Percentiles rank a stretch among this genome's conserved stretches.
These are phyloP conservation scores for Meloidogyne exigua DNA, from an alignment of 1,140 invertebrate genomes.

Conservation along the genomic window DNA sequence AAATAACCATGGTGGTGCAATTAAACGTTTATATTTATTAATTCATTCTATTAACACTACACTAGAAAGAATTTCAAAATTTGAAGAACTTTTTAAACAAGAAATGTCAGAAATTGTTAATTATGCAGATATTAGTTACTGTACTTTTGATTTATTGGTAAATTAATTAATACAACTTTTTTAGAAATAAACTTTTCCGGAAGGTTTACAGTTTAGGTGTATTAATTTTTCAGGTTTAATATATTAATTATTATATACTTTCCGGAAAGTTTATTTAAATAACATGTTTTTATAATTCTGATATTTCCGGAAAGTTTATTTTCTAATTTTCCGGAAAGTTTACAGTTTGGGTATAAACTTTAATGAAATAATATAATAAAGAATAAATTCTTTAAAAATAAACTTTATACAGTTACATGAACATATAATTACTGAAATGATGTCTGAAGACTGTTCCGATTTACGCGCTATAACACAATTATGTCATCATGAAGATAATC, in stretches of 20 bases:
- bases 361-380: too few species aligned
- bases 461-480: constrained; percentile 43
- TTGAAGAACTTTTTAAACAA: constrained; percentile 53
- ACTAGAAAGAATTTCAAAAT: constrained; percentile 52
- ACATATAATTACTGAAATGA: constrained; percentile 57
- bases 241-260: too few species aligned
- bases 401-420: constrained; percentile 49
- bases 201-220: background rate
- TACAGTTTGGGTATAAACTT: background rate
- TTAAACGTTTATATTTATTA: constrained; percentile 52
- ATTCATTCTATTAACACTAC: constrained; percentile 48
- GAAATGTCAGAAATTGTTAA: constrained; percentile 42
- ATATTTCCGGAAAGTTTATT: background rate
- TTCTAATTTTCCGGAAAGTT: background rate
- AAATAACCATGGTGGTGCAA: constrained; percentile 31
- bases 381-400: too few species aligned
- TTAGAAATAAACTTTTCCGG: too few species aligned
- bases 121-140: constrained; percentile 51
- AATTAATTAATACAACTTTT: too few species aligned
- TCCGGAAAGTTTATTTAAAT: too few species aligned
- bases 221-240: too few species aligned
- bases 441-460: constrained; percentile 57
- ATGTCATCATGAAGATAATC: background rate
- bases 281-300: too few species aligned
- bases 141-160: constrained; percentile 56